Percentiles rank a stretch among this genome's conserved stretches.
These are phyloP conservation scores for Tiliqua scincoides DNA, from an alignment of 2,113 vertebrate genomes.

Conservation along the genomic window DNA sequence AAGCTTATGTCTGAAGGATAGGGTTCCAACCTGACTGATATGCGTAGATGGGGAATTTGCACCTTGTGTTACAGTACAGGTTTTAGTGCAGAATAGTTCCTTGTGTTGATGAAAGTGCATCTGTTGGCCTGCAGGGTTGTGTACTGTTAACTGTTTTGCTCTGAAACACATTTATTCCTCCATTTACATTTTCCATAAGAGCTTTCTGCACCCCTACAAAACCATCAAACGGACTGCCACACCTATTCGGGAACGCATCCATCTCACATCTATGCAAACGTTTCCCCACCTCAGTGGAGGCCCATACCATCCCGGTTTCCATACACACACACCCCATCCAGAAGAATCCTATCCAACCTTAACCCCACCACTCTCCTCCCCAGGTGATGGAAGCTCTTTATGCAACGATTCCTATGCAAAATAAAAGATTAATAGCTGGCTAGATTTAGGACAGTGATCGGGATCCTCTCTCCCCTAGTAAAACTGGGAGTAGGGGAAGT, in stretches of 20 bases:
- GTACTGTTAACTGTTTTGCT: not conserved
- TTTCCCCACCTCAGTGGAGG: not conserved
- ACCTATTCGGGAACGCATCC: not conserved
- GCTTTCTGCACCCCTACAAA: not conserved
- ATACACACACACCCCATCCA: too few relatives aligned
- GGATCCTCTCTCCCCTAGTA: too few relatives aligned
- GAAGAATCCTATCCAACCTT: not conserved
- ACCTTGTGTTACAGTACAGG: not conserved
- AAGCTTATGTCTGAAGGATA: not conserved
- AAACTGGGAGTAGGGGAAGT: not conserved
- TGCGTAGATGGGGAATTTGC: not conserved
- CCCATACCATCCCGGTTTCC: not conserved
- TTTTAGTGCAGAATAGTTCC: not conserved
- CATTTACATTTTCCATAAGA: not conserved
- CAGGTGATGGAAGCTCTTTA: slow-evolving; percentile 19
- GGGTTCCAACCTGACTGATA: not conserved
- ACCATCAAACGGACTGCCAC: not conserved
- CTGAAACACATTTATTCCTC: not conserved
- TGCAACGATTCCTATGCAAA: slow-evolving; percentile 47
- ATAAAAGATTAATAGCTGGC: not conserved
- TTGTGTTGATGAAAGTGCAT: not conserved
- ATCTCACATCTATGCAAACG: slow-evolving; percentile 37
- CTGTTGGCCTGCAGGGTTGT: not conserved
- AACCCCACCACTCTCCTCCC: not conserved
- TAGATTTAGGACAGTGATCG: not conserved